phyloP scores from a whole-genome alignment of 2,888 invertebrate genomes.

The Crematogaster levior region DNA sequence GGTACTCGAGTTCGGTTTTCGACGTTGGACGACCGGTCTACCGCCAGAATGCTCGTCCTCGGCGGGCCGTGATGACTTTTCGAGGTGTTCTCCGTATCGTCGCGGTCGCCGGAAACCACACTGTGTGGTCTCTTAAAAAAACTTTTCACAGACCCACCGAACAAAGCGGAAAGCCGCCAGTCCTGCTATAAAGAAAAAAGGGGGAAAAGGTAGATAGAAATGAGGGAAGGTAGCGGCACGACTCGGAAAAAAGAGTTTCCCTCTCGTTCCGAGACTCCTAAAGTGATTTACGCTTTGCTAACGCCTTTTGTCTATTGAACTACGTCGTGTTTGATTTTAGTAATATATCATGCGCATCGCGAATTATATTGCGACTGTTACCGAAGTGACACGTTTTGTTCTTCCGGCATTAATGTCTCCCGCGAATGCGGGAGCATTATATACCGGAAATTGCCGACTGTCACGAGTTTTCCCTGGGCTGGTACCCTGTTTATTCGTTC shows the following conservation, averaged over 20 bases:
- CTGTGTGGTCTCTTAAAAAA: constrained; percentile 77
- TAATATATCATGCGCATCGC: constrained; percentile 73
- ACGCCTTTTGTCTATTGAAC: constrained; percentile 79
- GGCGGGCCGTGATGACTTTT: constrained; percentile 64
- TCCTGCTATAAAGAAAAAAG: constrained; percentile 7
- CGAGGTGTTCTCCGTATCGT: constrained; percentile 65
- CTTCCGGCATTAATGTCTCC: constrained; percentile 16
- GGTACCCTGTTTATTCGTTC: too few relatives aligned
- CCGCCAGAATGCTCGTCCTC: constrained; percentile 63
- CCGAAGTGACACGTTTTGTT: background rate
- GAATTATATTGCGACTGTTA: constrained; percentile 70
- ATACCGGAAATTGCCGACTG: constrained; percentile 10
- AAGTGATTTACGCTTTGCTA: constrained; percentile 79
- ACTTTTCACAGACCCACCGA: constrained; percentile 37
- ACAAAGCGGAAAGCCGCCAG: constrained; percentile 53
- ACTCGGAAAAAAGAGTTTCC: constrained; percentile 56
- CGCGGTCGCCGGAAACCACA: constrained; percentile 53
- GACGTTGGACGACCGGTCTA: constrained; percentile 68
- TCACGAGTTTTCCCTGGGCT: constrained; percentile 30
- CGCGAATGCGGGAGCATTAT: background rate
- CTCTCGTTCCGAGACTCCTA: constrained; percentile 54
- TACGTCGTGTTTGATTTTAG: constrained; percentile 78
- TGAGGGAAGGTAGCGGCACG: constrained; percentile 40
- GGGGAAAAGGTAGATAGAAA: background rate
- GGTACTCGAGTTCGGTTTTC: constrained; percentile 74